Evolutionary conservation across 2,888 invertebrate species (phyloP).

Genomic region (Portevinia maculata): DNA sequence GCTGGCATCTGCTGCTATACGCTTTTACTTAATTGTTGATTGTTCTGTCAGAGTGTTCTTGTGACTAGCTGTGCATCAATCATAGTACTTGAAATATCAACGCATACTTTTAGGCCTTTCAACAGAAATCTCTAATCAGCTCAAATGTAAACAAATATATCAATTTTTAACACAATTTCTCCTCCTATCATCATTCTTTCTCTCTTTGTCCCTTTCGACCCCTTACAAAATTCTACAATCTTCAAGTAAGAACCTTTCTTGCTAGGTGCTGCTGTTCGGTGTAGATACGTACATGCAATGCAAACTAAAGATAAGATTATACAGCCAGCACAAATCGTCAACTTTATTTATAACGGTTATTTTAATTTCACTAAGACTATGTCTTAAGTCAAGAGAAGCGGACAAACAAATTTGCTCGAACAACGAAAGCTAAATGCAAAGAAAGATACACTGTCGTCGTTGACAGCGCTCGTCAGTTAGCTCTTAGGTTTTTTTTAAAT

Average conservation of each 20-base stretch:
- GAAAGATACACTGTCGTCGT: slow-evolving; percentile 52
- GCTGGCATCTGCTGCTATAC: too few relatives aligned
- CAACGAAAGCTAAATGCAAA: slow-evolving; percentile 62
- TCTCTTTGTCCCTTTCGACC: too few relatives aligned
- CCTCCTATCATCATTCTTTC: neutral
- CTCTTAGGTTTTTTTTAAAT: slow-evolving; percentile 2
- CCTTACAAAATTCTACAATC: neutral
- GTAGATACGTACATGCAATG: slow-evolving; percentile 61
- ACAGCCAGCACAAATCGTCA: slow-evolving; percentile 63
- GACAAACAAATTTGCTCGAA: slow-evolving; percentile 66
- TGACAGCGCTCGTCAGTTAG: slow-evolving; percentile 4
- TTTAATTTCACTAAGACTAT: slow-evolving; percentile 66
- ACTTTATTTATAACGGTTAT: slow-evolving; percentile 72
- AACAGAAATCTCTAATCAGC: neutral
- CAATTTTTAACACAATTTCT: neutral
- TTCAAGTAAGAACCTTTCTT: neutral
- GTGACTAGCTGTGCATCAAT: slow-evolving; percentile 16
- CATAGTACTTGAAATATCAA: too few relatives aligned
- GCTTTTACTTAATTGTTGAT: too few relatives aligned
- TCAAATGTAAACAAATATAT: neutral
- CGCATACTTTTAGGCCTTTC: slow-evolving; percentile 19
- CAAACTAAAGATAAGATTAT: slow-evolving; percentile 73
- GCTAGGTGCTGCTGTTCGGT: neutral
- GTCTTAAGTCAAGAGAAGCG: slow-evolving; percentile 71
- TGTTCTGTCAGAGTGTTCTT: neutral